Conservation (phyloP, 1,140 invertebrate genomes). For the Ceratitis capitata region DNA sequence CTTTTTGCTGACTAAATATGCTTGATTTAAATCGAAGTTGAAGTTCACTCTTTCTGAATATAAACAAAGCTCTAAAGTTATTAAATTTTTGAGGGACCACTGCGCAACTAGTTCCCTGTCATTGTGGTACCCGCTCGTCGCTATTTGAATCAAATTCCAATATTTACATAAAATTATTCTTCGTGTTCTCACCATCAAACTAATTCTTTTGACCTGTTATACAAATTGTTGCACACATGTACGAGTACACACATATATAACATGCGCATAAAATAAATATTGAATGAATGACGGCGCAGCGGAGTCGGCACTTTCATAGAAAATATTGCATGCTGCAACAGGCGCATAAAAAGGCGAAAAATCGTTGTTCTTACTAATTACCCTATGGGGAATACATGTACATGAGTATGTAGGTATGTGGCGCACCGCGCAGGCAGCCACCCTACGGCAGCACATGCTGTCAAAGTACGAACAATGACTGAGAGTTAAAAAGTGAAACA, state of each 20-base stretch:
- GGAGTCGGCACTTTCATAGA: neutral
- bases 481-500: neutral
- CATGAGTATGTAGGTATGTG: too few species aligned
- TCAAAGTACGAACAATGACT: neutral
- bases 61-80: too few species aligned
- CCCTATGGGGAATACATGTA: constrained; percentile 16
- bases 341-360: constrained; percentile 1
- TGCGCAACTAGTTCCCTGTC: too few species aligned
- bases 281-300: neutral
- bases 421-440: neutral
- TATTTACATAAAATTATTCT: neutral
- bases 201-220: neutral
- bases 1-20: too few species aligned
- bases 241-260: neutral
- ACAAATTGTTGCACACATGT: neutral
- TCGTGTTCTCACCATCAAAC: neutral
- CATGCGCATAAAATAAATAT: neutral
- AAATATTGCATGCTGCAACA: neutral
- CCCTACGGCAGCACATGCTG: neutral
- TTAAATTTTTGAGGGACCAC: too few species aligned
- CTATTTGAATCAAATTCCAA: too few species aligned
- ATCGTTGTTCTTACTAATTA: constrained; percentile 26
- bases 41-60: too few species aligned
- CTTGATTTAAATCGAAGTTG: too few species aligned
- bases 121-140: too few species aligned